Conservation (phyloP, 2,113 vertebrate genomes). For the Myrmecobius fasciatus region DNA sequence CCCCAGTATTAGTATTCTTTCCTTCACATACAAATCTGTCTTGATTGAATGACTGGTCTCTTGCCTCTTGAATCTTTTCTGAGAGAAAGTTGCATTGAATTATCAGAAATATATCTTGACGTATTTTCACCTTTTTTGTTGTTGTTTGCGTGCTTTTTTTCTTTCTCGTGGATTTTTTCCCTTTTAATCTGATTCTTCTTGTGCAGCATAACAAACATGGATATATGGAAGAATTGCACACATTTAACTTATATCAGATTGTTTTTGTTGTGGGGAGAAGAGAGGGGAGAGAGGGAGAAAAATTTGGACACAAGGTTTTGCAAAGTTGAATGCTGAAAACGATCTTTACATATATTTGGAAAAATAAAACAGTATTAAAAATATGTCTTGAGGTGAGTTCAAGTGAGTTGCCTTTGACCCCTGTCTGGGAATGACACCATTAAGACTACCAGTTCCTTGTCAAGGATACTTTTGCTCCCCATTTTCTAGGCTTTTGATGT, state of each 20-base stretch:
- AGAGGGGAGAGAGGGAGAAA: too few relatives aligned
- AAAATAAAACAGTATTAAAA: background rate
- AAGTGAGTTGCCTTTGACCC: background rate
- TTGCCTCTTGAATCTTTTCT: background rate
- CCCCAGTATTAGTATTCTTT: background rate
- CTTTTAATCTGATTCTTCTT: too few relatives aligned
- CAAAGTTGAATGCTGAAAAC: too few relatives aligned
- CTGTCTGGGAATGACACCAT: background rate
- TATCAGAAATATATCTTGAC: background rate
- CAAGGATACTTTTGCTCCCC: background rate
- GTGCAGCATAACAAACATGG: too few relatives aligned
- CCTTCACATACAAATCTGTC: background rate
- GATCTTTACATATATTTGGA: too few relatives aligned
- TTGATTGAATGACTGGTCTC: background rate
- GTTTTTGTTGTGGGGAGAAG: too few relatives aligned
- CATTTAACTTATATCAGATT: too few relatives aligned
- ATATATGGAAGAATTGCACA: too few relatives aligned
- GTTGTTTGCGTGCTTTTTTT: too few relatives aligned
- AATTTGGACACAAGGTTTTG: too few relatives aligned
- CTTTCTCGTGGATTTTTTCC: too few relatives aligned
- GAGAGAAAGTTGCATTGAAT: background rate
- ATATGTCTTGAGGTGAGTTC: background rate
- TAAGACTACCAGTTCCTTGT: background rate
- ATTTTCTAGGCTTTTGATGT: background rate
- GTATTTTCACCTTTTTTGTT: too few relatives aligned